Evolutionary conservation across 2,113 vertebrate genomes (phyloP).

Genomic region (Clarias batrachus): DNA sequence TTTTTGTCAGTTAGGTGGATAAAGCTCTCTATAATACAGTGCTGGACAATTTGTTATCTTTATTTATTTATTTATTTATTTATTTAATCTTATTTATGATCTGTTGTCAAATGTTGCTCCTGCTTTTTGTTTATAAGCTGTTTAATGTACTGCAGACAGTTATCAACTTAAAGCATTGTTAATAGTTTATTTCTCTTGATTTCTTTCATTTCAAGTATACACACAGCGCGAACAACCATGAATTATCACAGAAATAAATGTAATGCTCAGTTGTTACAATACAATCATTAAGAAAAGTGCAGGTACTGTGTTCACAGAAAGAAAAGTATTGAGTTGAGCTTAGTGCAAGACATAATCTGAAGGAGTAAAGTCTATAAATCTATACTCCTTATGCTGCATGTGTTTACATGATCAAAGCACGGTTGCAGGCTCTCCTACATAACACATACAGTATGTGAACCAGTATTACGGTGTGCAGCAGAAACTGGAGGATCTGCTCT

Average conservation of each 20-base stretch:
- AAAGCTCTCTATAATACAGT: too few species aligned
- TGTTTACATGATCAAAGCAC: background rate
- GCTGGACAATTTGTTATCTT: too few species aligned
- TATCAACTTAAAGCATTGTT: background rate
- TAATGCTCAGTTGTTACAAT: background rate
- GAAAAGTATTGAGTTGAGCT: background rate
- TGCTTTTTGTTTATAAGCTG: background rate
- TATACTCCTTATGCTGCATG: background rate
- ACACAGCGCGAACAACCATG: too few species aligned
- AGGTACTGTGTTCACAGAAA: background rate
- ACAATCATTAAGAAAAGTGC: background rate
- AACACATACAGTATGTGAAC: background rate
- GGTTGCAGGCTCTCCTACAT: background rate
- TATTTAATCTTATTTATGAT: background rate
- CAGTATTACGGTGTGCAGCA: background rate
- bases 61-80: too few species aligned
- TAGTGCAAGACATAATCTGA: background rate
- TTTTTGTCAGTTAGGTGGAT: too few species aligned
- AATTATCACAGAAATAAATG: background rate
- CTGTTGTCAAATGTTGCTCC: background rate
- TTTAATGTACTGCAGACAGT: background rate
- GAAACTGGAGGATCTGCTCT: background rate
- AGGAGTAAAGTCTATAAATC: background rate
- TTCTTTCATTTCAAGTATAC: background rate
- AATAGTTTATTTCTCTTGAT: background rate